These are phyloP conservation scores for Leptestheria dahalacensis DNA, from an alignment of 1,140 invertebrate species.

Conservation along the genomic window DNA sequence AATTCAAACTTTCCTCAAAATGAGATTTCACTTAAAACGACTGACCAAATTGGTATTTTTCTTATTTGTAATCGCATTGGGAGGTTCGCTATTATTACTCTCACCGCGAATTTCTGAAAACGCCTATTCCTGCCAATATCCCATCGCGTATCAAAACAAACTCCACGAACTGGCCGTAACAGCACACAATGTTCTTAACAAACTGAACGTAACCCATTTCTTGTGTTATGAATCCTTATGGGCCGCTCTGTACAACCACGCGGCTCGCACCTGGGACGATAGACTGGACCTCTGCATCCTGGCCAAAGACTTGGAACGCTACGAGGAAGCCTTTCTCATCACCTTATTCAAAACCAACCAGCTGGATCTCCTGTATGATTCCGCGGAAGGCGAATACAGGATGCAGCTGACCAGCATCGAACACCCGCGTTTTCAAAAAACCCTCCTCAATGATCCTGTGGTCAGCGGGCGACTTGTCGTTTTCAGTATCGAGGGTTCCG, in stretches of 20 bases:
- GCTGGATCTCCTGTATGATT: constrained; percentile 29
- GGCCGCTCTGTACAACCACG: constrained; percentile 32
- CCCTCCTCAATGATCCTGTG: constrained; percentile 16
- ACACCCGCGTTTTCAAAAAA: constrained; percentile 17
- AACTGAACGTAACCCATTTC: constrained; percentile 29
- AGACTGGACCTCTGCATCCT: constrained; percentile 33
- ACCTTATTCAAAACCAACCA: constrained; percentile 26
- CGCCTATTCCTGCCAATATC: neutral
- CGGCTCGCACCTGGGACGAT: constrained; percentile 33
- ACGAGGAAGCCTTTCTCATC: constrained; percentile 30
- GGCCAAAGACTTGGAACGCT: constrained; percentile 28
- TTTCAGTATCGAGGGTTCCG: constrained; percentile 27
- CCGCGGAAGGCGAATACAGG: constrained; percentile 30
- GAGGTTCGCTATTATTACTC: neutral
- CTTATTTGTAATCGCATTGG: too few species aligned
- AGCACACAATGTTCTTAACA: constrained; percentile 22
- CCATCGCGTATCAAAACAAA: neutral
- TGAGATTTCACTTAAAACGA: too few species aligned
- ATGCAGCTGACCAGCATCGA: constrained; percentile 20
- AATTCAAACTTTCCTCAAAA: too few species aligned
- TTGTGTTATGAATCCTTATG: constrained; percentile 38
- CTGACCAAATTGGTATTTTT: too few species aligned
- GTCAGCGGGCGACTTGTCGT: constrained; percentile 26
- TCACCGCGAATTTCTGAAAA: neutral
- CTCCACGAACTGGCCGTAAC: constrained; percentile 17